Evolutionary conservation across 2,888 invertebrate genomes (phyloP), one percentile per base, ranked within the genome.

Genomic region (Selenia dentaria): DNA sequence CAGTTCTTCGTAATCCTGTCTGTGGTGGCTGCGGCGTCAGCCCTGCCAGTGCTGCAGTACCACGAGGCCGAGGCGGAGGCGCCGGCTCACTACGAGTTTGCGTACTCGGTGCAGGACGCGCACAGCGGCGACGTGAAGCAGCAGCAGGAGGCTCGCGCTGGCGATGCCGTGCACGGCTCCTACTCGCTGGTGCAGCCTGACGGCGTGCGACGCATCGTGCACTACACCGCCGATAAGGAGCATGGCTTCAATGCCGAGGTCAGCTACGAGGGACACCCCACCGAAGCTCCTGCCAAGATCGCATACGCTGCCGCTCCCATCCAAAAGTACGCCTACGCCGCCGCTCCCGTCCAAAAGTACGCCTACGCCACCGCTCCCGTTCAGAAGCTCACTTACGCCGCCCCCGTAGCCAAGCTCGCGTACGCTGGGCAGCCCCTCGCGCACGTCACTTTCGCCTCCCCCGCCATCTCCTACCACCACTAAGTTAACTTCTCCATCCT

Each of bases 181-280:
- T 90, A 91, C 78, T 87, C 90, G 4, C 78, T 91, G 13, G 69
- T 91, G 31, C 90, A 91, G 50, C 88, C 89, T 49, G 90, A 91
- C 35, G 90, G 91, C 0, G 76, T 82, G 32, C 77, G 68, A 58
- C 85, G 90, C 56, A 79, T 89, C 49, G 90, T 90, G 3, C 86
- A 88, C 46, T 90, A 90, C 78, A 79, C 83, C 62, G 67, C 88
- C 12, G 88, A 89, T 66, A 73, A 77, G 39, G 78, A 67, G 46
- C 63, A 82, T 64, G 91, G 91, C 29, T 91, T 90, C 78, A 88
- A 85, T 71, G 90, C 91, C 18, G 66, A 72, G 44, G 90, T 90
- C 10, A 81, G 81, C 33, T 87, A 88, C 62, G 88, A 91, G 55
- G 86, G 88, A 9, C 78, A 80, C 37, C 81, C 85, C 28, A 58